Evolutionary conservation across 2,797 vertebrate genomes (phyloP), one percentile per base, ranked within the genome.

Genomic region (Agapornis canus): DNA sequence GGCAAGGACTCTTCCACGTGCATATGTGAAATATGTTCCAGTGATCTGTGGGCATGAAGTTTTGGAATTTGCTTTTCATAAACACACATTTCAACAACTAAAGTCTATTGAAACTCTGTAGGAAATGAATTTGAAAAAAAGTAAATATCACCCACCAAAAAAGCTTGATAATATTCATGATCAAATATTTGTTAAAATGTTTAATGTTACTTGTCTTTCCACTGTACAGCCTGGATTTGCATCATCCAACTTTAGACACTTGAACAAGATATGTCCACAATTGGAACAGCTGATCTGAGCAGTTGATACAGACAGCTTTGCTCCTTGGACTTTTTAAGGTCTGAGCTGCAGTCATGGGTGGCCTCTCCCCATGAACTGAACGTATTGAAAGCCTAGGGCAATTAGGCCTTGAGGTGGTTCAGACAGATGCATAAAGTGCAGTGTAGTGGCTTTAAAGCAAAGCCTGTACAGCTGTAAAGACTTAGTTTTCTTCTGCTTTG

Each of bases 321-420:
- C 8, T 32, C 39, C 32, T 45, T 35, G 25, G 71, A 25, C 59
- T 54, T 29, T 75, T 40, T 77, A 54, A 63, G 43, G n/a, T 77
- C 51, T 79, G 51, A 66, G 42, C 35, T 86, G 47, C 52, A 19
- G 19, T 35, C 18, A 2, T 4, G 22, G 23, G 14, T 8, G 64
- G 25, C 25, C 25, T 63, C 13, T 73, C 9, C 22, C 27, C n/a
- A 54, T 1, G 1, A 63, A n/a, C 31, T 26, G 31, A 76, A 47
- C 2, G 0, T 43, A 42, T 31, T 0, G 1, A 61, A 17, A 81
- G 4, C 47, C 43, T n/a, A 21, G 27, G 54, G 70, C 22, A 79
- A 22, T 54, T 13, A 37, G n/a, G 9, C 19, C 23, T 39, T 59
- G 35, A 3, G 31, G 52, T 39, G 10, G 6, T 56, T 72, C 32